phyloP scores from a whole-genome alignment of 92 coral and sea anemone genomes.

The Heteractis magnifica region DNA sequence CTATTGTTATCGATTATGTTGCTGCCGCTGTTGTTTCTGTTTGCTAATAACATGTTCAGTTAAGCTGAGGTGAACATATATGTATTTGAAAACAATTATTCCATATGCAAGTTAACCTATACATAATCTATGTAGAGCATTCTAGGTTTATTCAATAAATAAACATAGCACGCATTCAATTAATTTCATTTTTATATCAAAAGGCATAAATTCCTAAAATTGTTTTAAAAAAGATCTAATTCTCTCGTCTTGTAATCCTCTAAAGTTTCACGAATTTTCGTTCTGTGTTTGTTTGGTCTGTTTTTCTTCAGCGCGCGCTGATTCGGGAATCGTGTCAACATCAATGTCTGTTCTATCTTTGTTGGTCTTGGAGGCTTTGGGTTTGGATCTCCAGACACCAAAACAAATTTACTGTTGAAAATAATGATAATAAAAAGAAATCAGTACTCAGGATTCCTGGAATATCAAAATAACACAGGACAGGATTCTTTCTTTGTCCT shows the following conservation, averaged over 20 bases:
- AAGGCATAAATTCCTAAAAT: background rate
- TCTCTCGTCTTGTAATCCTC: background rate
- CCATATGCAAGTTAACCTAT: too few relatives aligned
- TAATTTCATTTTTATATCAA: background rate
- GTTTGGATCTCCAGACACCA: constrained; percentile 31
- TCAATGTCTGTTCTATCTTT: constrained; percentile 22
- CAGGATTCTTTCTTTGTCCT: background rate
- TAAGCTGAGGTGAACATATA: too few relatives aligned
- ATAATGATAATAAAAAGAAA: background rate
- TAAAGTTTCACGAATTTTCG: constrained; percentile 7
- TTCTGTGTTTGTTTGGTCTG: constrained; percentile 1
- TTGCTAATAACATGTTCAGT: too few relatives aligned
- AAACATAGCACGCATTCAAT: too few relatives aligned
- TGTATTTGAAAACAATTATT: too few relatives aligned
- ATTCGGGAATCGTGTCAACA: constrained; percentile 39
- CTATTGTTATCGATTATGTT: too few relatives aligned
- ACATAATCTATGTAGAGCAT: too few relatives aligned
- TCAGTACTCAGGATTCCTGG: background rate
- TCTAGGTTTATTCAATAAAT: too few relatives aligned
- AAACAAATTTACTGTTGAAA: constrained; percentile 22
- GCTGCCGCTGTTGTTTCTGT: too few relatives aligned
- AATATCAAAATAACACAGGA: too few relatives aligned
- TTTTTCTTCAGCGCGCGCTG: constrained; percentile 2
- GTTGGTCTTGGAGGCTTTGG: constrained; percentile 21
- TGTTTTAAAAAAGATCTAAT: background rate